A percentile compares a stretch with the other conserved stretches of the same genome.
Evolutionary conservation across 2,113 vertebrate genomes (phyloP).

Genomic region (Empidonax traillii): DNA sequence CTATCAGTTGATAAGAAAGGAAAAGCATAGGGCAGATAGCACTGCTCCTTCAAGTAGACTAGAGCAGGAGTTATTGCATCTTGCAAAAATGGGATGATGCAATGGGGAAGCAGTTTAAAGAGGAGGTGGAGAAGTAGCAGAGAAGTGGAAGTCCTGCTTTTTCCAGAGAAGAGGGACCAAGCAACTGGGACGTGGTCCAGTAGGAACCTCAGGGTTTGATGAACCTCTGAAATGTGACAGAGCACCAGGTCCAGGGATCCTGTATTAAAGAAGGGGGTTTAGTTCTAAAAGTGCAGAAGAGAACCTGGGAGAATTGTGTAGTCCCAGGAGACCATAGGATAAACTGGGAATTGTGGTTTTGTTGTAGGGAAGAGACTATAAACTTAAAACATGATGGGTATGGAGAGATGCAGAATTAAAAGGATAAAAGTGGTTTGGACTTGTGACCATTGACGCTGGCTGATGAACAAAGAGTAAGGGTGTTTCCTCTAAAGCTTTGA

Average conservation of each 20-base stretch:
- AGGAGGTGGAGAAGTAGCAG: background rate
- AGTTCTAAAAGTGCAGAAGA: background rate
- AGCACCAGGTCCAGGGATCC: background rate
- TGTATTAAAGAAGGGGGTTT: background rate
- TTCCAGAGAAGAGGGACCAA: background rate
- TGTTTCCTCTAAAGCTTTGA: background rate
- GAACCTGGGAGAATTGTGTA: background rate
- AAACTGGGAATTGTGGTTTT: background rate
- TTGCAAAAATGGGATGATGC: background rate
- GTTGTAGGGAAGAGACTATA: background rate
- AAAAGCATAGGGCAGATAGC: background rate
- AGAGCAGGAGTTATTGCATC: background rate
- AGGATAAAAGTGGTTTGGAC: background rate
- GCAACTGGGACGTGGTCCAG: background rate
- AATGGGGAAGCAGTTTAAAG: background rate
- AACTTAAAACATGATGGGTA: background rate
- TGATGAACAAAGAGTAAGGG: background rate
- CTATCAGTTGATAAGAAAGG: background rate
- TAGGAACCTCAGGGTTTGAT: background rate
- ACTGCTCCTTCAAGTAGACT: background rate
- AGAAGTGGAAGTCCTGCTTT: background rate
- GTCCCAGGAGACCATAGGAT: background rate
- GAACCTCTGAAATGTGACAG: background rate
- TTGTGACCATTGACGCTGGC: background rate
- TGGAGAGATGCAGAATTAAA: background rate